Conservation (phyloP, 2,888 invertebrate genomes). For the Carabus problematicus region DNA sequence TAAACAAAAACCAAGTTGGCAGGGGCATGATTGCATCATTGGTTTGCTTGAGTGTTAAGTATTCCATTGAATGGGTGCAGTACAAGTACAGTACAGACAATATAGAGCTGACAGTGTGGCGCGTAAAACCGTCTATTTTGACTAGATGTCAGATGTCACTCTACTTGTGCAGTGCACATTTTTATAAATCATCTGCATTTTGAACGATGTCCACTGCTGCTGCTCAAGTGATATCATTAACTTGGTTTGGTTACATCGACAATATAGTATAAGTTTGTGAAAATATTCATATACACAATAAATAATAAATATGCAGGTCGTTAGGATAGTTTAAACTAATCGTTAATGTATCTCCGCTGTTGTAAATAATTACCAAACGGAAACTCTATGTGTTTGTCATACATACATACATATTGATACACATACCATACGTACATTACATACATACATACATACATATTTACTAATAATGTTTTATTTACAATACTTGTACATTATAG, state of each 20-base stretch:
- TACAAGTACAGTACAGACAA: slow-evolving; percentile 7
- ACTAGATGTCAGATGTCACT: neutral
- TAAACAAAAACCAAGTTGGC: neutral
- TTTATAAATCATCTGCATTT: neutral
- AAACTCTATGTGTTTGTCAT: slow-evolving; percentile 40
- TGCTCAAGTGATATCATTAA: slow-evolving; percentile 40
- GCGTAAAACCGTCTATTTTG: neutral
- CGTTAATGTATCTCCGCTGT: slow-evolving; percentile 39
- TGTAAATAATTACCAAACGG: slow-evolving; percentile 36
- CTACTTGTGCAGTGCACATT: slow-evolving; percentile 27
- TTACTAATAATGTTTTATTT: slow-evolving; percentile 27
- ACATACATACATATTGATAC: neutral
- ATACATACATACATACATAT: too few species aligned
- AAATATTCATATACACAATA: slow-evolving; percentile 34
- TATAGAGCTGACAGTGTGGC: neutral
- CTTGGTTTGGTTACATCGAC: slow-evolving; percentile 41
- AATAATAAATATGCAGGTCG: slow-evolving; percentile 38
- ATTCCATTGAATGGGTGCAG: neutral
- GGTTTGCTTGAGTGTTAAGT: neutral
- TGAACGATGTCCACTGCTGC: slow-evolving; percentile 29
- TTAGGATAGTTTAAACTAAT: slow-evolving; percentile 37
- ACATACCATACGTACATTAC: too few species aligned
- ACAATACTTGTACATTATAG: slow-evolving; percentile 22
- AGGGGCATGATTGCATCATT: neutral
- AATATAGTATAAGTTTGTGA: slow-evolving; percentile 40